Evolutionary conservation across 2,113 vertebrate species (phyloP), one percentile per base, ranked within the genome.

Genomic region (Dolichallabes microphthalmus): DNA sequence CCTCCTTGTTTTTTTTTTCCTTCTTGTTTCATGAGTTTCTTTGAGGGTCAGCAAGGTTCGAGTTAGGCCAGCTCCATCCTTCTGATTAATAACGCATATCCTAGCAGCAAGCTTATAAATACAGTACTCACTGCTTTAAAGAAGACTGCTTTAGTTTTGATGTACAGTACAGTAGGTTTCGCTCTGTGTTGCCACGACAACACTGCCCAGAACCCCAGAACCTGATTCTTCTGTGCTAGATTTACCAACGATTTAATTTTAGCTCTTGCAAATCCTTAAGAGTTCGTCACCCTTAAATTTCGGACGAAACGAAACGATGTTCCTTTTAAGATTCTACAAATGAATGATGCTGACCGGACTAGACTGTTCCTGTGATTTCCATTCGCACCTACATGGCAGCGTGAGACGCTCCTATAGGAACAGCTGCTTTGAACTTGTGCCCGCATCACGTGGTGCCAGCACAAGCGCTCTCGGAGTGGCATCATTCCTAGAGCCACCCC

Each of bases 371-470:
- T 35, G 32, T 35, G 32, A 19, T 66, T 87, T 89, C 79, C 71
- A 82, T 89, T 82, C 73, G 22, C 84, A 61, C 45, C 78, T 82
- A 57, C 80, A 80, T 66, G 71, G 83, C 73, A 73, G 50, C 25
- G 27, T 27, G 35, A 60, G 52, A 45, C 53, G 68, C 83, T 87
- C 74, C 86, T 84, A 86, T 87, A 86, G 85, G 85, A 88, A 85
- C 82, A 87, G 78, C 64, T 89, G 87, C 85, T 87, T 88, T 88
- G 82, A 88, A 86, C 73, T 82, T 30, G 27, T 84, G 87, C 87
- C 89, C 83, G n/a, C 60, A 88, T 83, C 55, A 53, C 57, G 55
- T 71, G 32, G 55, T 87, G 83, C 81, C 80, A 86, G 86, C 80
- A 75, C 85, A 89, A 86, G 82, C 61, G 82, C 69, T 84, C 69